phyloP scores from a whole-genome alignment of 2,113 vertebrate genomes.

The Bucco capensis region DNA sequence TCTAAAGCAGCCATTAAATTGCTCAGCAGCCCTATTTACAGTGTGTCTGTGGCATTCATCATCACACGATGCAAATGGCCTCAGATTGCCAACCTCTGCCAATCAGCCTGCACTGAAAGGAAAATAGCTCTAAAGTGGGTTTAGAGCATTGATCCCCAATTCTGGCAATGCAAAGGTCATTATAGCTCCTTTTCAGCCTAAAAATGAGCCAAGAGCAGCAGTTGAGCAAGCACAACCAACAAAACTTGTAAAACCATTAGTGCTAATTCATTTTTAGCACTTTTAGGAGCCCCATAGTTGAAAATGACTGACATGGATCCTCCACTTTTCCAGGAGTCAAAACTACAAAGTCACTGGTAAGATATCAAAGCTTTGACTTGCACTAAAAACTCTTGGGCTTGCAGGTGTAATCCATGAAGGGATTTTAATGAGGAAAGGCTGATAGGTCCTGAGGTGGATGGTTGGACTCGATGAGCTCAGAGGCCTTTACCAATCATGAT shows the following conservation, averaged over 20 bases:
- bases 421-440: not conserved
- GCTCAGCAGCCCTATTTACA: conserved; percentile 43
- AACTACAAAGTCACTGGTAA: conserved; percentile 36
- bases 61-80: conserved; percentile 15
- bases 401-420: conserved; percentile 18
- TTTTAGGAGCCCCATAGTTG: conserved; percentile 52
- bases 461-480: no score
- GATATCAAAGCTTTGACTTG: conserved; percentile 33
- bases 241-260: conserved; percentile 65
- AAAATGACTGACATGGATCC: conserved; percentile 19
- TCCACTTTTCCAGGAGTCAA: conserved; percentile 31
- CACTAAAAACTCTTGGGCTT: not conserved
- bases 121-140: conserved; percentile 40
- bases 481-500: no score
- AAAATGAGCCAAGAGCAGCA: conserved; percentile 66
- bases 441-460: not conserved
- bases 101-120: conserved; percentile 42
- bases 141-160: conserved; percentile 9
- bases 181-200: conserved; percentile 43
- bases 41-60: conserved; percentile 63
- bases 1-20: conserved; percentile 68
- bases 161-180: conserved; percentile 41
- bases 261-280: conserved; percentile 46
- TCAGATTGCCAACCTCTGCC: conserved; percentile 49
- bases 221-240: conserved; percentile 69